Evolutionary conservation across 1,140 invertebrate species (phyloP).

Genomic region (Macrosteles quadrilineatus): DNA sequence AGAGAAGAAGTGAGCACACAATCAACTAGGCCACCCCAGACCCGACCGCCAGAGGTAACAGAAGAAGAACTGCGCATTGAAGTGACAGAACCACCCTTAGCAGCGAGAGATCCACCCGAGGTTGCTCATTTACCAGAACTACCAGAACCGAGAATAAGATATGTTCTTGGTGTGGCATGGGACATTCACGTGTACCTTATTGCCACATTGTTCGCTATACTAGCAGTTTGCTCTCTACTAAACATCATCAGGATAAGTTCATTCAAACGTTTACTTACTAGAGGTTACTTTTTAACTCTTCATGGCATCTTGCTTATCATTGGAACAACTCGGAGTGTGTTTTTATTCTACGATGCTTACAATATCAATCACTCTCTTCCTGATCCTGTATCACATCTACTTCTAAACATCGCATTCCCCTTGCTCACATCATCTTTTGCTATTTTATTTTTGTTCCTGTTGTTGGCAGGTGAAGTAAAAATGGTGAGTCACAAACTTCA

Average conservation of each 20-base stretch:
- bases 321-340: slow-evolving; percentile 78
- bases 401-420: slow-evolving; percentile 80
- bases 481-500: slow-evolving; percentile 55
- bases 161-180: slow-evolving; percentile 70
- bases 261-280: slow-evolving; percentile 73
- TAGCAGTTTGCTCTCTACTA: slow-evolving; percentile 79
- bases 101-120: slow-evolving; percentile 32
- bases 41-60: slow-evolving; percentile 22
- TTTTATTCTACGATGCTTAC: slow-evolving; percentile 87
- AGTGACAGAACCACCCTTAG: slow-evolving; percentile 32
- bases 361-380: slow-evolving; percentile 77
- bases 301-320: slow-evolving; percentile 78
- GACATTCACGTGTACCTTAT: slow-evolving; percentile 85
- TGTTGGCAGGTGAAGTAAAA: slow-evolving; percentile 64
- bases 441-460: slow-evolving; percentile 78
- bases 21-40: background rate
- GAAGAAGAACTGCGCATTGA: slow-evolving; percentile 35
- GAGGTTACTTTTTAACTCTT: slow-evolving; percentile 81
- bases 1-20: slow-evolving; percentile 26
- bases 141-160: slow-evolving; percentile 42
- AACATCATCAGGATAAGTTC: slow-evolving; percentile 80
- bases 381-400: slow-evolving; percentile 74
- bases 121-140: slow-evolving; percentile 37
- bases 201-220: slow-evolving; percentile 75
- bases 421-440: slow-evolving; percentile 83